phyloP scores from a whole-genome alignment of 1,140 invertebrate genomes.

The Drosophila carrolli region DNA sequence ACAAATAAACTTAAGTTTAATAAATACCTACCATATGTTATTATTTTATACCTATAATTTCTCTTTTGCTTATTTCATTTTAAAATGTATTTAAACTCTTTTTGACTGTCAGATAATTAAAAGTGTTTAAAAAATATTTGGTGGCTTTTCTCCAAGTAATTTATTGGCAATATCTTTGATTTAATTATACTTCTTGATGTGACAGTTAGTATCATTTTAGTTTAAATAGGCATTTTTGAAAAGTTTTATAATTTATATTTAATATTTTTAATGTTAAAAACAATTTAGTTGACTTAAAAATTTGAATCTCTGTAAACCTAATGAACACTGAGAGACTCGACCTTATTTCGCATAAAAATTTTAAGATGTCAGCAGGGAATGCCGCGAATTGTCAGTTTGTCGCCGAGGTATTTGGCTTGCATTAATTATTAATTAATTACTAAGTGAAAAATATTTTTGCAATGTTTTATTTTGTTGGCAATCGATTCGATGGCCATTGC shows the following conservation, averaged over 20 bases:
- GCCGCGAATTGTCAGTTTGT: conserved; percentile 55
- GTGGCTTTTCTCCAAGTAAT: conserved; percentile 1
- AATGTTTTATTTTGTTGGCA: conserved; percentile 54
- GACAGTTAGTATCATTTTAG: conserved; percentile 16
- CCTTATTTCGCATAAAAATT: conserved; percentile 13
- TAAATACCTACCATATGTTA: too few relatives aligned
- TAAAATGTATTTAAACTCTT: conserved; percentile 4
- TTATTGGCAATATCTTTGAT: conserved; percentile 31
- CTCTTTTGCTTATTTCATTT: neutral
- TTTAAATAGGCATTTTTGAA: neutral
- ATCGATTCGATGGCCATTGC: conserved; percentile 50
- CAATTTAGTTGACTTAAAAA: neutral
- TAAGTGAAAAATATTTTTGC: conserved; percentile 41
- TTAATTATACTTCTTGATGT: conserved; percentile 22
- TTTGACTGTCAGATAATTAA: neutral
- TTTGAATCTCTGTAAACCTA: neutral
- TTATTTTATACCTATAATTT: too few relatives aligned
- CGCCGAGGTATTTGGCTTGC: conserved; percentile 48
- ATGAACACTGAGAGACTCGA: neutral
- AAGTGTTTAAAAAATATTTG: conserved; percentile 22
- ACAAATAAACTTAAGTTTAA: too few relatives aligned
- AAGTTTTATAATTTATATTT: conserved; percentile 6
- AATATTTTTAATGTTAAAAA: neutral
- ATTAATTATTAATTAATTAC: conserved; percentile 78
- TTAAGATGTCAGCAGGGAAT: conserved; percentile 29